A percentile compares a stretch with the other conserved stretches of the same genome.
Evolutionary conservation across 2,888 invertebrate genomes (phyloP).

Genomic region (Eupeodes latifasciatus): DNA sequence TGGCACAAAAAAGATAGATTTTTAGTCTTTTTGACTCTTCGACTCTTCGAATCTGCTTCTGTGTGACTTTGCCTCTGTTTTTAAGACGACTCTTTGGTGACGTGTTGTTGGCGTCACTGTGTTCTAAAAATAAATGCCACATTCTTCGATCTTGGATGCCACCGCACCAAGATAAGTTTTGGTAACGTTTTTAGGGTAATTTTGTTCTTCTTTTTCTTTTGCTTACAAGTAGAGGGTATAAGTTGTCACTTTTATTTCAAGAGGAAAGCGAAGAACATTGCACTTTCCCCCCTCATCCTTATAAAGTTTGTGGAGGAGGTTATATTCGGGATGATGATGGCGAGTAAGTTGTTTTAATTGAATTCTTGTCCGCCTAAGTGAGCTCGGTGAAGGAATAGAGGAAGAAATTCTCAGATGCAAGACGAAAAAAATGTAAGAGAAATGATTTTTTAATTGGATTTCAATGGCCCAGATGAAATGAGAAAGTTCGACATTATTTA

Average conservation of each 20-base stretch:
- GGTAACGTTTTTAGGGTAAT: conserved; percentile 61
- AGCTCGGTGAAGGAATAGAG: not conserved
- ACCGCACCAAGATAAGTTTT: conserved; percentile 29
- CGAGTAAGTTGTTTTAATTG: conserved; percentile 42
- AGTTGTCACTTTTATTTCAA: conserved; percentile 45
- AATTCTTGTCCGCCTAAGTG: conserved; percentile 43
- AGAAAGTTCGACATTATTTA: conserved; percentile 50
- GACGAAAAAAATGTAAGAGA: not conserved
- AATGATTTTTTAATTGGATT: conserved; percentile 60
- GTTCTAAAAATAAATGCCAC: conserved; percentile 43
- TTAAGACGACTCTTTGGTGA: conserved; percentile 14
- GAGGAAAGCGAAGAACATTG: conserved; percentile 38
- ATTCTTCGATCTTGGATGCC: conserved; percentile 16
- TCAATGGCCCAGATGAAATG: conserved; percentile 45
- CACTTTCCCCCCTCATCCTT: not conserved
- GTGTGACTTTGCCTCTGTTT: not conserved
- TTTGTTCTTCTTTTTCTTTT: conserved; percentile 32
- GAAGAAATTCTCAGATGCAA: not conserved
- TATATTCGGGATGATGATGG: not conserved
- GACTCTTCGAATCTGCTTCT: not conserved
- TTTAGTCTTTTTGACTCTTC: not conserved
- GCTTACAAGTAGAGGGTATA: conserved; percentile 14
- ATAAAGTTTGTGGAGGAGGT: not conserved
- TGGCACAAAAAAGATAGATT: conserved; percentile 13
- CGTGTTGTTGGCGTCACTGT: conserved; percentile 29